These are phyloP conservation scores for Papilio xuthus DNA, from an alignment of 1,140 invertebrate genomes.

Conservation along the genomic window DNA sequence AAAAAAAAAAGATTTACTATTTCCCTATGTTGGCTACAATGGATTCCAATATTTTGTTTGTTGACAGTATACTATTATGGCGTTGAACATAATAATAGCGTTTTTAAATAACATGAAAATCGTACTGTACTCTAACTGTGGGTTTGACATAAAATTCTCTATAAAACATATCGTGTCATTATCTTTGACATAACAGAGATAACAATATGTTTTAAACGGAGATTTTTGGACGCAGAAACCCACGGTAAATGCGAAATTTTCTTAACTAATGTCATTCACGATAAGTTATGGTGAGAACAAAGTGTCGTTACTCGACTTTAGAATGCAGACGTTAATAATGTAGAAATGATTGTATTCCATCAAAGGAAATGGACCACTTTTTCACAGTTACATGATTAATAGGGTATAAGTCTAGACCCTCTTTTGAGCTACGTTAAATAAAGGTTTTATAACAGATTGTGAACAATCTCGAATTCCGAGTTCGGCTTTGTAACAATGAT, in stretches of 20 bases:
- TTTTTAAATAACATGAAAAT: too few relatives aligned
- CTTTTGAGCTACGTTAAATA: constrained; percentile 17
- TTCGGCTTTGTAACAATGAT: background rate
- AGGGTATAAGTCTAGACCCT: background rate
- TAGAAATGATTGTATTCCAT: constrained; percentile 9
- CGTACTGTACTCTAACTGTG: too few relatives aligned
- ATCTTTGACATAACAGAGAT: too few relatives aligned
- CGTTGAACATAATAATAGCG: too few relatives aligned
- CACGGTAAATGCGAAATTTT: background rate
- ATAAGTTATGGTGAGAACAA: background rate
- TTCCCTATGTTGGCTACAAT: too few relatives aligned
- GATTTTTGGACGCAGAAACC: too few relatives aligned
- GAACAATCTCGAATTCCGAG: background rate
- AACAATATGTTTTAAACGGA: too few relatives aligned
- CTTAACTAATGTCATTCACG: background rate
- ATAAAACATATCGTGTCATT: too few relatives aligned
- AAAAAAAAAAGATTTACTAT: too few relatives aligned
- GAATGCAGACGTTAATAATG: background rate
- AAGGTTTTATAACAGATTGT: constrained; percentile 12
- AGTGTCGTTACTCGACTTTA: background rate
- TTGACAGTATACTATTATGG: too few relatives aligned
- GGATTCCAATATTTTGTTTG: too few relatives aligned
- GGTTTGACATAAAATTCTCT: too few relatives aligned
- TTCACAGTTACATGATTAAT: constrained; percentile 24
- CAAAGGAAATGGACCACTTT: constrained; percentile 6